phyloP scores from a whole-genome alignment of 2,797 vertebrate genomes.

The Bovichtus variegatus region DNA sequence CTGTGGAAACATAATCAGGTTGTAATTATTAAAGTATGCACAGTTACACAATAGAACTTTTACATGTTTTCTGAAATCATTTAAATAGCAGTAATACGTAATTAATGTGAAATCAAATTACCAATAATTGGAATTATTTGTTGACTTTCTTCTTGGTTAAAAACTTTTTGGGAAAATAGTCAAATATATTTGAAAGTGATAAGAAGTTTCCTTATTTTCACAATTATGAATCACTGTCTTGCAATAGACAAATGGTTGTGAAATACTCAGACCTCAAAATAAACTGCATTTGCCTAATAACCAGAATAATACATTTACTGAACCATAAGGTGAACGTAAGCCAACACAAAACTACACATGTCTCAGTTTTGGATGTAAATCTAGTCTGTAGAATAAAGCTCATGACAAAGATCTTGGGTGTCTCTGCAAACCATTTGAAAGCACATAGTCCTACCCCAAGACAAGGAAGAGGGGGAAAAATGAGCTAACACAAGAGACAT shows the following conservation, averaged over 20 bases:
- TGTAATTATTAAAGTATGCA: slow-evolving; percentile 25
- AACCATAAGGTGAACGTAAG: not conserved
- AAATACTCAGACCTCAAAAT: not conserved
- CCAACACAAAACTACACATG: slow-evolving; percentile 23
- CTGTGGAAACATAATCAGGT: slow-evolving; percentile 26
- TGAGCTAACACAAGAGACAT: slow-evolving; percentile 80
- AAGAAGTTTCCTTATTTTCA: not conserved
- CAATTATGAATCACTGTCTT: not conserved
- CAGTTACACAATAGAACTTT: not conserved
- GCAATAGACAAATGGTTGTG: not conserved
- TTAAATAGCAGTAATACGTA: not conserved
- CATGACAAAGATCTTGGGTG: slow-evolving; percentile 54
- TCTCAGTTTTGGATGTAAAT: slow-evolving; percentile 54
- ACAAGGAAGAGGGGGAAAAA: slow-evolving; percentile 63
- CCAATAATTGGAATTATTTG: not conserved
- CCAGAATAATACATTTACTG: not conserved
- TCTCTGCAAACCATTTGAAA: slow-evolving; percentile 36
- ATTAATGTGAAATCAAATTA: slow-evolving; percentile 10
- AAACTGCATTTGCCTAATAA: not conserved
- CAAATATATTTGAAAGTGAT: not conserved
- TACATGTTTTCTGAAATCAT: not conserved
- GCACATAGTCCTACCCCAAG: slow-evolving; percentile 50
- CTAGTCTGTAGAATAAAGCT: slow-evolving; percentile 55
- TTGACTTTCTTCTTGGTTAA: not conserved
- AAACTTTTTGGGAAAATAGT: not conserved